Conservation (phyloP, 2,113 vertebrate genomes). For the Alexandromys fortis region DNA sequence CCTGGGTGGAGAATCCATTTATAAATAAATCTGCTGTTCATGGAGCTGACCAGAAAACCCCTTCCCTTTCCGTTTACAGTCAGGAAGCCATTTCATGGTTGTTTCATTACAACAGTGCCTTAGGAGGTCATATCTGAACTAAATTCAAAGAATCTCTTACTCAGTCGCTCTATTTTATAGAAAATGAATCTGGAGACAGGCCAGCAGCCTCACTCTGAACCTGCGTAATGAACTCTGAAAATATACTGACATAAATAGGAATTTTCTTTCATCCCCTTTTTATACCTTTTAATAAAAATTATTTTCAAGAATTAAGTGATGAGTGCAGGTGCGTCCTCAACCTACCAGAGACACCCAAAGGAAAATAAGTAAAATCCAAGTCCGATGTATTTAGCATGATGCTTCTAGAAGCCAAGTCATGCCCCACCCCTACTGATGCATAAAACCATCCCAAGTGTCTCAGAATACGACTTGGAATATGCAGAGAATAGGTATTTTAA, state of each 20-base stretch:
- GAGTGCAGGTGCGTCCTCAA: background rate
- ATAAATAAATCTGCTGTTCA: constrained; percentile 32
- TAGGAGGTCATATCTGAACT: constrained; percentile 9
- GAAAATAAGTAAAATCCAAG: background rate
- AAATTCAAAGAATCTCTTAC: background rate
- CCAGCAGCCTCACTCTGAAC: background rate
- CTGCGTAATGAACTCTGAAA: background rate
- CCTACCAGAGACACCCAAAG: background rate
- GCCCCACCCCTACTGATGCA: background rate
- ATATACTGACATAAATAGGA: background rate
- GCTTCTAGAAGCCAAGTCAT: background rate
- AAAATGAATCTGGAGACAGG: background rate
- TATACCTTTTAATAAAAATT: background rate
- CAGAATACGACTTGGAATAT: background rate
- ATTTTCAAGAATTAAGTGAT: constrained; percentile 1
- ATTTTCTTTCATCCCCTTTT: background rate
- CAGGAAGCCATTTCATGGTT: background rate
- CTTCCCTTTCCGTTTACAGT: background rate
- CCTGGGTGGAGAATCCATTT: background rate
- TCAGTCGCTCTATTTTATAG: background rate
- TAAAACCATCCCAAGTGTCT: background rate
- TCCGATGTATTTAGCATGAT: background rate
- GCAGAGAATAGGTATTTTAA: background rate
- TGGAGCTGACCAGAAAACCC: background rate
- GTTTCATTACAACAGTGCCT: constrained; percentile 1